phyloP scores from a whole-genome alignment of 23 tunicate species.

The Oikopleura dioica region DNA sequence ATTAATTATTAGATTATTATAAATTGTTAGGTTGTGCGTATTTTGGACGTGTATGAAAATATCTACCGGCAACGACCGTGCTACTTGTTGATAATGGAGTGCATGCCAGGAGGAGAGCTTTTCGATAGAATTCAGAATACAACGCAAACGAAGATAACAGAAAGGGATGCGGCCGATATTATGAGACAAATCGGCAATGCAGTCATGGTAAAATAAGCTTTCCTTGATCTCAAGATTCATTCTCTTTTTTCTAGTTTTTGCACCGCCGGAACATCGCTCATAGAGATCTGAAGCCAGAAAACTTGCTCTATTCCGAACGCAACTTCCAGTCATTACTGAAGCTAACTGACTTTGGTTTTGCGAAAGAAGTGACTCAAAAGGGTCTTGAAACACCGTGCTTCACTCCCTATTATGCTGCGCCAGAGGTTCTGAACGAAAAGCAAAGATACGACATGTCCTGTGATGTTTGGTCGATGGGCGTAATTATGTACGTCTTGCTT shows the following conservation, averaged over 20 bases:
- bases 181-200: conserved; percentile 74
- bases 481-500: conserved; percentile 74
- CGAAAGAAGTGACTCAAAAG: conserved; percentile 34
- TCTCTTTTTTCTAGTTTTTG: no score
- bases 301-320: conserved; percentile 36
- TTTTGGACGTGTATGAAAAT: no score
- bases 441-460: conserved; percentile 87
- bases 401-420: conserved; percentile 84
- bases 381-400: conserved; percentile 57
- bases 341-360: conserved; percentile 73
- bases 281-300: conserved; percentile 71
- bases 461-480: conserved; percentile 97
- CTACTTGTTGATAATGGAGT: no score
- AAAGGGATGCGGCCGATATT: conserved; percentile 54
- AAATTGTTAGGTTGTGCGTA: no score
- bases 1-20: no score
- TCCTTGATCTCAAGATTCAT: no score
- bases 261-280: conserved; percentile 61
- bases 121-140: no score
- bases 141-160: no score
- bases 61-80: no score
- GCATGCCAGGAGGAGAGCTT: no score
- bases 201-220: no score
- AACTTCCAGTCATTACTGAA: conserved; percentile 29
- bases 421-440: conserved; percentile 71